Evolutionary conservation across 2,797 vertebrate species (phyloP), one percentile per base, ranked within the genome.

Genomic region (Phaenicophaeus curvirostris): DNA sequence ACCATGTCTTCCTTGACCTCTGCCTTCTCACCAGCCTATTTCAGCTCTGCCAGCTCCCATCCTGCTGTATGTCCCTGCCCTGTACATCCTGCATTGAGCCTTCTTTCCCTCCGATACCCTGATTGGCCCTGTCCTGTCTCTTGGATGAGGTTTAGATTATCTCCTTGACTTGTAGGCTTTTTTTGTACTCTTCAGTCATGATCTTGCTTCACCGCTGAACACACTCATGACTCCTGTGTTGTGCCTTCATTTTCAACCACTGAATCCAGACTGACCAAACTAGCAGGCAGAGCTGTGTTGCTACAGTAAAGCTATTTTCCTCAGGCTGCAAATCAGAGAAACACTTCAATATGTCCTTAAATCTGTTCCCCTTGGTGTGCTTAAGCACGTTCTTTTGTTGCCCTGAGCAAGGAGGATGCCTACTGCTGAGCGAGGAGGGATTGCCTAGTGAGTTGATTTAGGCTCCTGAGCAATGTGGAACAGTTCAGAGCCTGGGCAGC

Each of bases 401-500:
- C 27, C 66, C 14, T 0, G 13, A 89, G 80, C 30, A 62, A 51
- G 80, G 54, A 84, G 24, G 25, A 21, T 72, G 35, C 51, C 76
- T 84, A 66, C 46, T 86, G 83, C 18, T 57, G 80, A 67, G 33
- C 2, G 4, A 86, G 66, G 74, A 2, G 4, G 61, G 57, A 46
- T 39, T 72, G 73, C 72, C 25, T 58, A 9, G 57, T 33, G 69
- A 72, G 42, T 61, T 87, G 42, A 61, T 89, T 86, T 77, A 92
- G 68, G 44, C 31, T 88, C 46, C 87, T 18, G 72, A 58, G 78
- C 72, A 79, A 21, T 35, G 37, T 73, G 78, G 24, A 79, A 55
- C 27, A 13, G 48, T 53, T 89, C 87, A 87, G 91, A 91, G 71
- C 53, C 71, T 73, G 74, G 28, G 66, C 66, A 90, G 61, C 33